A percentile compares a stretch with the other conserved stretches of the same genome.
These are phyloP conservation scores for Dinomys branickii DNA, from an alignment of 2,113 vertebrate species.

Conservation along the genomic window DNA sequence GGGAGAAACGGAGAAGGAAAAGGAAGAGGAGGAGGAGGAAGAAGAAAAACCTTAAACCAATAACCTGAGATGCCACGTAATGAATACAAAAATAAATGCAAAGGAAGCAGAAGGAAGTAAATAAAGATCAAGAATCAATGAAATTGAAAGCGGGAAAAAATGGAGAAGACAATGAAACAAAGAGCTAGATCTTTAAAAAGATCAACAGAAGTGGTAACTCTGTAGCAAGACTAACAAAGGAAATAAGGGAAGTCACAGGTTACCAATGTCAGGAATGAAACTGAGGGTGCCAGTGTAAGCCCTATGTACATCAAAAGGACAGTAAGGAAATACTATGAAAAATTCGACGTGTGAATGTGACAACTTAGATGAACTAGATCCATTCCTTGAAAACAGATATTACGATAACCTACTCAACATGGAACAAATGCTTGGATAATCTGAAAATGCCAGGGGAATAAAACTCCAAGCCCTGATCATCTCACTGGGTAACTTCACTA, in stretches of 20 bases:
- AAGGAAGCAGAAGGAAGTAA: conserved; percentile 3
- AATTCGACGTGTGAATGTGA: neutral
- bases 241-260: neutral
- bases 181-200: neutral
- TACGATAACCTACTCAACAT: neutral
- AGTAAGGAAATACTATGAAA: neutral
- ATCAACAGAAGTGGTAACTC: neutral
- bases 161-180: neutral
- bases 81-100: neutral
- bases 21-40: neutral
- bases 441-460: neutral
- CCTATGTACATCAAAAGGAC: neutral
- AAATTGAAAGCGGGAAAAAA: neutral
- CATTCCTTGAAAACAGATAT: neutral
- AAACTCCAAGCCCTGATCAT: neutral
- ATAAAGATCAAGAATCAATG: neutral
- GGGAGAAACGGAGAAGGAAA: neutral
- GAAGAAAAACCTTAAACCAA: neutral
- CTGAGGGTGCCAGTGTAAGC: neutral
- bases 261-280: neutral
- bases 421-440: conserved; percentile 1
- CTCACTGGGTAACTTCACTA: neutral
- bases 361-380: neutral
- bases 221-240: neutral
- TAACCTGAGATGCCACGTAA: neutral